Evolutionary conservation across 1,140 invertebrate genomes (phyloP), one percentile per base, ranked within the genome.

Genomic region (Radopholus similis): DNA sequence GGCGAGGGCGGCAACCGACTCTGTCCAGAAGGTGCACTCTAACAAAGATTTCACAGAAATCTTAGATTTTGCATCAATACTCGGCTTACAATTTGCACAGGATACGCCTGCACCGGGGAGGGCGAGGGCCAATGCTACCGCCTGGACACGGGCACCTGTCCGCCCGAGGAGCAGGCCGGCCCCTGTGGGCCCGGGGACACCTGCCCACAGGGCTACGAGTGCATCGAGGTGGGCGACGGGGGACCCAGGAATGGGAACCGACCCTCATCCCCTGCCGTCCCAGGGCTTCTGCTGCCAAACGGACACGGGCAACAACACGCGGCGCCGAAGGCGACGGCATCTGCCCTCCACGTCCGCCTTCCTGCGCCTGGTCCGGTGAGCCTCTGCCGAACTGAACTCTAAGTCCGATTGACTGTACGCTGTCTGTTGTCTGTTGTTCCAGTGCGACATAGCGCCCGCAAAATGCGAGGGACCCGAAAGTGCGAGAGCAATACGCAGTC

Each of bases 1-100:
- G 71, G 71, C 21, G 71, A 76, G 32, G 74, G 66, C 1, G 71
- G 71, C 5, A 70, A 63, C 2, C 74, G 71, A 8, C 35, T 73
- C 11, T 73, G 71, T 47, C 71, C 71, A 44, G 74, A 76, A 34
- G 71, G 71, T 65, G 40, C 18, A 11, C 4, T 11, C 18, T 0
- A 18, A 4, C 55, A 49, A 65, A 18, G 23, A 8, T 64, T 32
- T 70, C 71, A 72, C 9, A 26, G 18, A 51, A 15, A 42, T 42
- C 18, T 42, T 11, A 1, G 26, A 21, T 73, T 15, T 21, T 18
- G 9, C 23, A 0, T 72, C 23, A 66, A 1, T 28, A n/a, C 8
- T 62, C 9, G 6, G 72, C 62, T 2, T 34, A 3, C n/a, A 63
- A 59, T 30, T 38, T 6, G 23, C 44, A 42, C 32, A 71, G 70